phyloP scores from a whole-genome alignment of 2,888 invertebrate genomes.

The Leucania comma region DNA sequence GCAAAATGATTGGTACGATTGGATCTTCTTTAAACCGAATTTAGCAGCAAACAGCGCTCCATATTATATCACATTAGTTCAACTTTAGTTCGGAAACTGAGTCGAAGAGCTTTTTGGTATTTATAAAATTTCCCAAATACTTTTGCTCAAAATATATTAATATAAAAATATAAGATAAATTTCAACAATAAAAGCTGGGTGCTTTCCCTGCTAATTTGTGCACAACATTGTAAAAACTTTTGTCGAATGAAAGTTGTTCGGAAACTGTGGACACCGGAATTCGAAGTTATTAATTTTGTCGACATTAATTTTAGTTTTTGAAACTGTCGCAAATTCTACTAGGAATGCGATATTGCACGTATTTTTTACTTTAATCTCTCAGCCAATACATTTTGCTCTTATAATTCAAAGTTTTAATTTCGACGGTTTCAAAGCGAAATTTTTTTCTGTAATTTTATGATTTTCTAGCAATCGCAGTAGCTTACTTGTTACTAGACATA shows the following conservation, averaged over 20 bases:
- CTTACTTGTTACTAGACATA: too few species aligned
- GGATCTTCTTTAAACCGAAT: too few species aligned
- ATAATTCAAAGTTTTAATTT: not conserved
- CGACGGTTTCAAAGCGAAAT: too few species aligned
- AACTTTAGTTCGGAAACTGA: not conserved
- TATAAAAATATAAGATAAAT: conserved; percentile 31
- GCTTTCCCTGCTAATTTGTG: conserved; percentile 53
- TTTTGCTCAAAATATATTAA: conserved; percentile 12
- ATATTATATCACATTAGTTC: not conserved
- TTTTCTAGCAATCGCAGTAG: too few species aligned
- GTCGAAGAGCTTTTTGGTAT: not conserved
- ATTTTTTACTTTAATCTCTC: not conserved
- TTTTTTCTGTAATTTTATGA: too few species aligned
- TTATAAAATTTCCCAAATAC: not conserved
- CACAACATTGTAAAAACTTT: conserved; percentile 47
- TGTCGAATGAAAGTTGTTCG: conserved; percentile 42
- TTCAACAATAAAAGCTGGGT: conserved; percentile 27
- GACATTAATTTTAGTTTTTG: conserved; percentile 42
- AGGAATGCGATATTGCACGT: not conserved
- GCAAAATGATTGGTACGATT: too few species aligned
- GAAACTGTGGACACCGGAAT: conserved; percentile 20
- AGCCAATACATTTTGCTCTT: not conserved
- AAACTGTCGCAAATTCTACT: conserved; percentile 30
- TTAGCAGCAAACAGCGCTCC: not conserved
- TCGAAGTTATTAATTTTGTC: conserved; percentile 36